These are phyloP conservation scores for Coecobrya sp. DNA, from an alignment of 2,888 invertebrate genomes.

Conservation along the genomic window DNA sequence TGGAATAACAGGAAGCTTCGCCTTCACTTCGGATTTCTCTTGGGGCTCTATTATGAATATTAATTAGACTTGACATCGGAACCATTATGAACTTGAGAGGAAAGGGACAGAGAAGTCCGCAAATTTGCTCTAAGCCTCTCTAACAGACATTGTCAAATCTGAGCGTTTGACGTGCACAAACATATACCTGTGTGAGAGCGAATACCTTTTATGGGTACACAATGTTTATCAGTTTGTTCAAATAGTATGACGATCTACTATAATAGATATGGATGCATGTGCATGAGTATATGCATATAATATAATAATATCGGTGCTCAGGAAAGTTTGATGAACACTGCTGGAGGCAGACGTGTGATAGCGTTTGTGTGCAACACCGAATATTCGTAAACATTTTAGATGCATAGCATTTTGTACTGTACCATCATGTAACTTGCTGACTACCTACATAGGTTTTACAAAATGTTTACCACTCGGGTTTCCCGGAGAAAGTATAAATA, in stretches of 20 bases:
- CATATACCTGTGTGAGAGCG: too few relatives aligned
- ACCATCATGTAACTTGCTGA: too few relatives aligned
- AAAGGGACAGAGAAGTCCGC: neutral
- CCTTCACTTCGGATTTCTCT: constrained; percentile 49
- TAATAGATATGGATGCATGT: neutral
- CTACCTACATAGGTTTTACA: too few relatives aligned
- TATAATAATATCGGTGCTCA: neutral
- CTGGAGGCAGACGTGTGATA: neutral
- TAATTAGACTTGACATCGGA: constrained; percentile 66
- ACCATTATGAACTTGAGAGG: neutral
- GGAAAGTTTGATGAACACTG: neutral
- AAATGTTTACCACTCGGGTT: too few relatives aligned
- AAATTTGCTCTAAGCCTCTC: neutral
- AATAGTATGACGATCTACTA: too few relatives aligned
- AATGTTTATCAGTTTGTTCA: too few relatives aligned
- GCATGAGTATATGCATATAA: neutral
- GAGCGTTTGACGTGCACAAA: too few relatives aligned
- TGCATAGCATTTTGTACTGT: too few relatives aligned
- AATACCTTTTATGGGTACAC: too few relatives aligned
- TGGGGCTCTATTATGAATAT: constrained; percentile 65
- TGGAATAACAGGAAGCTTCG: neutral
- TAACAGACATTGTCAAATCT: neutral
- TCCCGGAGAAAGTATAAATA: too few relatives aligned
- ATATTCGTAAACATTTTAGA: neutral
- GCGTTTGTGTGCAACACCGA: neutral